Evolutionary conservation across 2,797 vertebrate species (phyloP).

Genomic region (Liparis tanakae): DNA sequence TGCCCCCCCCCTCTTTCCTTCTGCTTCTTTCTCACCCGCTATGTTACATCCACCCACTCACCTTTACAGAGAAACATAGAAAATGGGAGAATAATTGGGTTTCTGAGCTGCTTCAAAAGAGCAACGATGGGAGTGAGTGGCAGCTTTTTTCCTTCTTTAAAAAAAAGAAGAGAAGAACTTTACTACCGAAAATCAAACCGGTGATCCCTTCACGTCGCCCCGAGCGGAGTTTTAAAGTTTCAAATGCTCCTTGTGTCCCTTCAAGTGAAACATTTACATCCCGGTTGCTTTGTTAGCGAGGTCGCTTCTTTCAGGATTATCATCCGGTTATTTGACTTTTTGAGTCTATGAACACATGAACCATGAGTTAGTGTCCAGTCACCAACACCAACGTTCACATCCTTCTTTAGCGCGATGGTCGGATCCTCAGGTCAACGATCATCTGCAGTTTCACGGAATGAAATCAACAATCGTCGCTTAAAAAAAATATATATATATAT

Average conservation of each 20-base stretch:
- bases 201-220: background rate
- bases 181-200: constrained; percentile 38
- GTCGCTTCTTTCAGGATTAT: constrained; percentile 6
- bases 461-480: constrained; percentile 5
- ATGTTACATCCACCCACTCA: constrained; percentile 71
- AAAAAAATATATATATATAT: too few relatives aligned
- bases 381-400: background rate
- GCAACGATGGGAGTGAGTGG: constrained; percentile 35
- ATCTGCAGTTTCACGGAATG: constrained; percentile 11
- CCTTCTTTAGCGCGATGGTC: background rate
- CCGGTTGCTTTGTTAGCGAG: background rate
- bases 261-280: constrained; percentile 6
- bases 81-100: constrained; percentile 51
- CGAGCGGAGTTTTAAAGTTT: constrained; percentile 18
- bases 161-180: background rate
- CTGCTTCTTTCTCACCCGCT: constrained; percentile 63
- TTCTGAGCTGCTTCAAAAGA: constrained; percentile 48
- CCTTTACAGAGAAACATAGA: constrained; percentile 60
- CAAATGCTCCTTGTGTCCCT: constrained; percentile 16
- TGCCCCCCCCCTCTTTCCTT: constrained; percentile 46
- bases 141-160: constrained; percentile 21
- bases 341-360: background rate
- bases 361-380: background rate
- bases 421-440: background rate
- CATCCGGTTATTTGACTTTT: background rate